These are phyloP conservation scores for Oreochromis spilurus DNA, from an alignment of 2,113 vertebrate species.

Conservation along the genomic window DNA sequence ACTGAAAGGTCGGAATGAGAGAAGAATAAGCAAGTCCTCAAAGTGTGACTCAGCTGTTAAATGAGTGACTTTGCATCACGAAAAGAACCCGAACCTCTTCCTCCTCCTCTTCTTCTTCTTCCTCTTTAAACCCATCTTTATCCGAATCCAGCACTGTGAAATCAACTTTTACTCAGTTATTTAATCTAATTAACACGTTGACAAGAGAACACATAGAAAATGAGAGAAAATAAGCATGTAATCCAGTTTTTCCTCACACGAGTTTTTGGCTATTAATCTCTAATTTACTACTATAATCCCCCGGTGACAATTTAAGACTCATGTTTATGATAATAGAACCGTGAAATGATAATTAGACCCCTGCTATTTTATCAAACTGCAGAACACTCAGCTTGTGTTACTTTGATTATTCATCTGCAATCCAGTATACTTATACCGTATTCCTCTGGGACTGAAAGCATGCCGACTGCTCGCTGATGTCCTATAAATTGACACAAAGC, in stretches of 20 bases:
- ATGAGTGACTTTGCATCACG: background rate
- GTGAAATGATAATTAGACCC: background rate
- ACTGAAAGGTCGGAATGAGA: background rate
- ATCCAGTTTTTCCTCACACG: background rate
- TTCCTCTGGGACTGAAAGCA: conserved; percentile 5
- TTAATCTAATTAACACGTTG: background rate
- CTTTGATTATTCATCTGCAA: conserved; percentile 6
- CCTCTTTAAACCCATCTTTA: background rate
- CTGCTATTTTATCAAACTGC: background rate
- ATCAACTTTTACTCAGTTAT: background rate
- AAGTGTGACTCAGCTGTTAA: conserved; percentile 11
- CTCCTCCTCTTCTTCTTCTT: background rate
- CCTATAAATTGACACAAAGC: background rate
- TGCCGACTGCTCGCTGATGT: background rate
- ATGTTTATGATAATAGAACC: background rate
- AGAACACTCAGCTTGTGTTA: background rate
- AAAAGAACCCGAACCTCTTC: background rate
- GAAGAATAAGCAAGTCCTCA: background rate
- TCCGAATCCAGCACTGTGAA: background rate
- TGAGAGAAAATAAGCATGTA: background rate
- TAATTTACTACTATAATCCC: background rate
- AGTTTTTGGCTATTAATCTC: background rate
- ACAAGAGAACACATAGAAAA: background rate
- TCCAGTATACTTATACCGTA: background rate
- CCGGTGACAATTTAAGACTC: background rate